These are phyloP conservation scores for Calephelis nemesis DNA, from an alignment of 1,140 invertebrate species.

Conservation along the genomic window DNA sequence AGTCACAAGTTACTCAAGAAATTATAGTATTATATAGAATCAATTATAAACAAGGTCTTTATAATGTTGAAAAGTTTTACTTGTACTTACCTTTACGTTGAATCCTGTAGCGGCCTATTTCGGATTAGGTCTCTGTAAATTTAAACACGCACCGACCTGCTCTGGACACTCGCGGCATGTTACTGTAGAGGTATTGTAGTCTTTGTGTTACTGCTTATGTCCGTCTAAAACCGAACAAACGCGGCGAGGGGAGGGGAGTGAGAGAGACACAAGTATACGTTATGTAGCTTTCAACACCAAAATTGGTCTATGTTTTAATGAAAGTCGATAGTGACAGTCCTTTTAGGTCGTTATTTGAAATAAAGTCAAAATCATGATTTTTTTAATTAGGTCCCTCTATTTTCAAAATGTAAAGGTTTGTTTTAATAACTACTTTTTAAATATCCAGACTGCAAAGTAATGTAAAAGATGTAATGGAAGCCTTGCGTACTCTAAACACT, in stretches of 20 bases:
- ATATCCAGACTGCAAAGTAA: no score
- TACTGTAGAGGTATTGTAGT: no score
- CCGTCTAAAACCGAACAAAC: background rate
- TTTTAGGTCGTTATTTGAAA: background rate
- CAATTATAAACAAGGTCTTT: constrained; percentile 1
- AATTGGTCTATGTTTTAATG: background rate
- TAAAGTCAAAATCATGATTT: background rate
- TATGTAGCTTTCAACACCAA: background rate
- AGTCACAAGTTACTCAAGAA: constrained; percentile 5
- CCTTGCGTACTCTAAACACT: no score
- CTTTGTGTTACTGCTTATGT: background rate
- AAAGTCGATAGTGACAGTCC: background rate
- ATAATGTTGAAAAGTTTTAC: constrained; percentile 4
- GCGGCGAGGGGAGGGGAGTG: no score
- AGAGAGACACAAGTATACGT: no score
- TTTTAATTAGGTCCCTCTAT: no score
- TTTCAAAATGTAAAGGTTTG: no score
- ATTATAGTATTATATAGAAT: background rate
- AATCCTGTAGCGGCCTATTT: constrained; percentile 7
- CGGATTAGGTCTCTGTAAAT: background rate
- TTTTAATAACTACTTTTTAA: no score
- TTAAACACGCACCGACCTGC: constrained; percentile 4
- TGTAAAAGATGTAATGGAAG: no score
- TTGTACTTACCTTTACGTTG: constrained; percentile 4
- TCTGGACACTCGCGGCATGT: background rate